Evolutionary conservation across 2,113 vertebrate genomes (phyloP), one percentile per base, ranked within the genome.

Genomic region (Cyprinus carpio): DNA sequence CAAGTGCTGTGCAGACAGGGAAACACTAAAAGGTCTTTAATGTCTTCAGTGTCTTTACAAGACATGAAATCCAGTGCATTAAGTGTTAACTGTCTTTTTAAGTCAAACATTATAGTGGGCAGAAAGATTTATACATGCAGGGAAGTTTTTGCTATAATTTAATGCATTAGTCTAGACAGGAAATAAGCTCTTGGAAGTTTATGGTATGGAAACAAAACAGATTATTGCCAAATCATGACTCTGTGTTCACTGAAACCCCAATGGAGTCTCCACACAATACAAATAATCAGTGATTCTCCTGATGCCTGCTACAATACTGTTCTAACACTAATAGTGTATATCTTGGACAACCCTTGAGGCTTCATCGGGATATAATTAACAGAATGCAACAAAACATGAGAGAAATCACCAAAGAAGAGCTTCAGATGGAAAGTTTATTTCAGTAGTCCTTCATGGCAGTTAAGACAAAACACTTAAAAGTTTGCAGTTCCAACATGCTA

Each of bases 401-500:
- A 83, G 20, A 16, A 60, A 85, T 7, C 4, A 34, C 29, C 18
- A 27, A 15, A 77, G 13, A 40, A 31, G 56, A 49, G 12, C 43
- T 82, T 75, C 34, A 13, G 31, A 83, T 87, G 91, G 83, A 90
- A 90, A 93, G 92, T 95, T 95, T 94, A 93, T 95, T 95, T 95
- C 92, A 91, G 90, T 93, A 93, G 93, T 93, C 93, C 90, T 93
- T 94, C 91, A 93, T 94, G 93, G 93, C 96, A 97, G 96, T 96
- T 83, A 94, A 95, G 96, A 97, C 96, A 94, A 93, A 96, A 97
- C 96, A 96, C 94, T 95, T 96, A 97, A 95, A 97, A 95, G 95
- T 93, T 94, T 95, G 95, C 96, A 96, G 95, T 96, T 97, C 94
- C 96, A 94, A 97, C 98, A 98, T 99, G 98, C 98, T 97, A 95